Evolutionary conservation across 2,888 invertebrate species (phyloP).

Genomic region (Zhengitettix transpicula): DNA sequence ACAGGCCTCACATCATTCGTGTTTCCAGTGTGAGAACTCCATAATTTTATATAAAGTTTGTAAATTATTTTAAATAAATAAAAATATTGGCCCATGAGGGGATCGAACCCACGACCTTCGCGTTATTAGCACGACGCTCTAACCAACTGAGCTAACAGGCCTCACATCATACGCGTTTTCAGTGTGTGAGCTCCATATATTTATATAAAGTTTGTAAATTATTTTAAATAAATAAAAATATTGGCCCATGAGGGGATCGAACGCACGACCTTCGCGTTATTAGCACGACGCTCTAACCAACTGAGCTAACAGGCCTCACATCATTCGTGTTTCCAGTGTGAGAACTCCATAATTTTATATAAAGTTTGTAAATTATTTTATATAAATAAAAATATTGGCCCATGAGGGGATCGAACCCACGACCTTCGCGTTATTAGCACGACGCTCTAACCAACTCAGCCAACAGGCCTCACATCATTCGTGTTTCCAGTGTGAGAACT

Average conservation of each 20-base stretch:
- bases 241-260: background rate
- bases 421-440: constrained; percentile 1
- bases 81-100: background rate
- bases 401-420: background rate
- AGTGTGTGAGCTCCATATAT: no score
- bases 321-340: no score
- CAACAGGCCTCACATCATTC: background rate
- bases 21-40: no score
- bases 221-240: no score
- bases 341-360: no score
- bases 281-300: constrained; percentile 1
- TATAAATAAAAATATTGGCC: background rate
- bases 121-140: constrained; percentile 1
- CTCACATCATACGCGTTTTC: no score
- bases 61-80: no score
- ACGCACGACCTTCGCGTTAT: background rate
- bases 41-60: no score
- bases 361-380: no score
- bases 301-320: background rate
- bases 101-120: constrained; percentile 1
- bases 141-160: constrained; percentile 1
- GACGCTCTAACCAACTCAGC: constrained; percentile 1
- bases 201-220: no score
- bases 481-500: no score
- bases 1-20: background rate